A percentile compares a stretch with the other conserved stretches of the same genome.
These are phyloP conservation scores for Antheraea pernyi DNA, from an alignment of 1,140 invertebrate genomes.

Conservation along the genomic window DNA sequence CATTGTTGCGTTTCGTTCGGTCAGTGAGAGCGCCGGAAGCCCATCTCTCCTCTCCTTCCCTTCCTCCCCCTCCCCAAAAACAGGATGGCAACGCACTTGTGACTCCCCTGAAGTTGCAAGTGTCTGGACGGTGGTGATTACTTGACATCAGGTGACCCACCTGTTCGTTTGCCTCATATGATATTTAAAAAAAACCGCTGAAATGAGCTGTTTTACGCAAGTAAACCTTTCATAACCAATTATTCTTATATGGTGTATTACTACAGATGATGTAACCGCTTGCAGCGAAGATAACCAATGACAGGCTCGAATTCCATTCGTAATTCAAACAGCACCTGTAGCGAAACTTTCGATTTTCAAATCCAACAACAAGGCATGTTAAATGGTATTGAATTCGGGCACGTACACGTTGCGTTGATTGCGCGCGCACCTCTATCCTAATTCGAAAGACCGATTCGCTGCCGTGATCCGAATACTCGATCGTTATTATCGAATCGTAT, in stretches of 20 bases:
- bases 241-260: not conserved
- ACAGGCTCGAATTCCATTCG: conserved; percentile 27
- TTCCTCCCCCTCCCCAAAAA: no score
- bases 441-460: conserved; percentile 15
- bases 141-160: no score
- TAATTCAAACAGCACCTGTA: conserved; percentile 32
- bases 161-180: no score
- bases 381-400: conserved; percentile 29
- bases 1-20: no score
- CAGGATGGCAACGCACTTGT: no score
- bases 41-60: no score
- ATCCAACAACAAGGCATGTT: conserved; percentile 32
- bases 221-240: conserved; percentile 25
- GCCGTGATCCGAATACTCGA: conserved; percentile 27
- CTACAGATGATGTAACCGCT: not conserved
- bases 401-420: conserved; percentile 20
- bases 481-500: conserved; percentile 21
- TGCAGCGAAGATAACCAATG: conserved; percentile 13
- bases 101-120: no score
- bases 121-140: no score
- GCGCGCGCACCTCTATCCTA: conserved; percentile 4
- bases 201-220: conserved; percentile 23
- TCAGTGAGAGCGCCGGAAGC: no score
- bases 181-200: no score
- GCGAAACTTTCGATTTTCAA: conserved; percentile 47